Conservation (phyloP, 2,888 invertebrate species). For the Leistus spinibarbis region DNA sequence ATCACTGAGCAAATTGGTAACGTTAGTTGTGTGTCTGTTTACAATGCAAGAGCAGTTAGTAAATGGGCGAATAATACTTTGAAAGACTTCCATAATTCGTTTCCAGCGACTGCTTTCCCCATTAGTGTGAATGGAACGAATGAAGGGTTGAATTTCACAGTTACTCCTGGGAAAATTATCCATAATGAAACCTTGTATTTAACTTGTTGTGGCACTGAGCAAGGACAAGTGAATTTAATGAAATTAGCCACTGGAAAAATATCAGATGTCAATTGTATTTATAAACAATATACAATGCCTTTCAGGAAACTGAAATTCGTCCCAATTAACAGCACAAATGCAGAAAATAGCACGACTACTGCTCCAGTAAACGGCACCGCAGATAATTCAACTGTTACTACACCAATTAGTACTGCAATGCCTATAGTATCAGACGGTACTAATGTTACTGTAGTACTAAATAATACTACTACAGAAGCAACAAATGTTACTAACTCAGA, state of each 20-base stretch:
- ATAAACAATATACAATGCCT: constrained; percentile 12
- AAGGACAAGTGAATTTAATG: constrained; percentile 12
- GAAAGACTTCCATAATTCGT: constrained; percentile 13
- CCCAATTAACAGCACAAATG: constrained; percentile 14
- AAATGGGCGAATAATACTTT: constrained; percentile 26
- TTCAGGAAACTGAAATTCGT: constrained; percentile 27
- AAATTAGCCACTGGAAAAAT: constrained; percentile 22
- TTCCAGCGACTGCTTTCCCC: constrained; percentile 14
- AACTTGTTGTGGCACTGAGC: constrained; percentile 26
- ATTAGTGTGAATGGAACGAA: constrained; percentile 4
- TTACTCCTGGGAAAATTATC: constrained; percentile 25
- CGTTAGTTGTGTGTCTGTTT: constrained; percentile 27
- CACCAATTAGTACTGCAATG: not conserved
- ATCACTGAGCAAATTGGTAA: constrained; percentile 23
- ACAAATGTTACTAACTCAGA: not conserved
- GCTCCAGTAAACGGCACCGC: not conserved
- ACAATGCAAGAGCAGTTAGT: constrained; percentile 20
- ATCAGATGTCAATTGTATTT: constrained; percentile 24
- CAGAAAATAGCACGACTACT: not conserved
- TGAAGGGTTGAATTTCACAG: constrained; percentile 18
- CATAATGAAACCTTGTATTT: constrained; percentile 24
- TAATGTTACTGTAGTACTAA: not conserved
- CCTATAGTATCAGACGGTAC: not conserved
- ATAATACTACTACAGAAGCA: not conserved
- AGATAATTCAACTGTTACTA: constrained; percentile 46